Percentiles rank a stretch among this genome's conserved stretches.
phyloP scores from a whole-genome alignment of 1,140 invertebrate species.

The Pararge aegeria region DNA sequence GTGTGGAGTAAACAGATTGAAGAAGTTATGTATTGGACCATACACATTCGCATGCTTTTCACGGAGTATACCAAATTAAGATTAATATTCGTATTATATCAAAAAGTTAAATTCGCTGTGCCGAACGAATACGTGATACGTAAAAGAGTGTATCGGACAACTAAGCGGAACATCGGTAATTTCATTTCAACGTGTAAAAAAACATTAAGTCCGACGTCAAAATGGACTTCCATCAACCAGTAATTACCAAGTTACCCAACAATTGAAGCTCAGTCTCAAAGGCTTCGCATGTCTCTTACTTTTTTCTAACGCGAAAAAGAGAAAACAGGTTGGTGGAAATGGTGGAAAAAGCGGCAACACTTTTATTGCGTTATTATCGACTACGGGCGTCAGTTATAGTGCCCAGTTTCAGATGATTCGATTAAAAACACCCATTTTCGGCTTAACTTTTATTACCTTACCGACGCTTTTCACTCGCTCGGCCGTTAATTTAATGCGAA shows the following conservation, averaged over 20 bases:
- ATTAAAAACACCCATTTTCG: constrained; percentile 5
- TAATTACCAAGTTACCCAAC: background rate
- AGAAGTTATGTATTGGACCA: too few species aligned
- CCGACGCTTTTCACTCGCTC: background rate
- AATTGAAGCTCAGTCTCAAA: background rate
- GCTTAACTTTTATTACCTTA: constrained; percentile 3
- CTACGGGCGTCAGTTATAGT: background rate
- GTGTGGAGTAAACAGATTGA: too few species aligned
- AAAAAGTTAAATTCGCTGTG: too few species aligned
- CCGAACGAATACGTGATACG: background rate
- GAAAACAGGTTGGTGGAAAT: background rate
- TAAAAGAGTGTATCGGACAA: background rate
- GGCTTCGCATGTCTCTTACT: background rate
- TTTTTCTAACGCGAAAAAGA: background rate
- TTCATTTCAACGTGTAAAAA: background rate
- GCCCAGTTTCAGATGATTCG: background rate
- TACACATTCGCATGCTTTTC: too few species aligned
- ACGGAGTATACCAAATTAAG: too few species aligned
- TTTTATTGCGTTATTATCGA: constrained; percentile 3
- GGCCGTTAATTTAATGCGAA: background rate
- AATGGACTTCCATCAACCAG: background rate
- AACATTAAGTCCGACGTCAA: background rate
- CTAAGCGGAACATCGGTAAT: background rate
- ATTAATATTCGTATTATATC: too few species aligned
- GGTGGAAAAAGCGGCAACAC: background rate